Evolutionary conservation across 2,797 vertebrate species (phyloP).

Genomic region (Hydrocynus forskahlii): DNA sequence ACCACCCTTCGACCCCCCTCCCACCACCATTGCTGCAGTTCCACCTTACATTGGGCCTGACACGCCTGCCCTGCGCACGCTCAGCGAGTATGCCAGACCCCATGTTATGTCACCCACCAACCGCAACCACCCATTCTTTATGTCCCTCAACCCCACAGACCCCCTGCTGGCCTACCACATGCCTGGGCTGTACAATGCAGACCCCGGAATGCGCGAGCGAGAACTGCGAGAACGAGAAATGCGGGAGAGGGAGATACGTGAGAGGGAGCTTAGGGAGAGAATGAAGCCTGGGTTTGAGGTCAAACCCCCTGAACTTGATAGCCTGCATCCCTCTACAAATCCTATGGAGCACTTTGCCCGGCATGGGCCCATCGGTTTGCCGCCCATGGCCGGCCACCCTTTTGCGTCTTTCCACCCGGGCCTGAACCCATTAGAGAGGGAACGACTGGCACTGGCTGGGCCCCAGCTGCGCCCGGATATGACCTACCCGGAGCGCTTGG

Average conservation of each 20-base stretch:
- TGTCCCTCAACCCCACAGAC: slow-evolving; percentile 93
- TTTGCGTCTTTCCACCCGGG: slow-evolving; percentile 96
- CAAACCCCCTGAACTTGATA: slow-evolving; percentile 95
- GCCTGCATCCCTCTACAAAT: slow-evolving; percentile 93
- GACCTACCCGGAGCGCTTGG: slow-evolving; percentile 95
- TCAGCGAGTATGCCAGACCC: slow-evolving; percentile 97
- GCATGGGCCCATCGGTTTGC: slow-evolving; percentile 93
- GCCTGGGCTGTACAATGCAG: slow-evolving; percentile 94
- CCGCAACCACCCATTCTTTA: slow-evolving; percentile 97
- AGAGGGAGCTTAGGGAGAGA: slow-evolving; percentile 92
- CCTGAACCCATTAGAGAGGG: slow-evolving; percentile 93
- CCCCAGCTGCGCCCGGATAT: slow-evolving; percentile 95
- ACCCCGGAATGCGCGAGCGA: slow-evolving; percentile 90
- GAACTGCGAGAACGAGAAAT: slow-evolving; percentile 93
- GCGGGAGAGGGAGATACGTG: slow-evolving; percentile 91
- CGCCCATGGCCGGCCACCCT: slow-evolving; percentile 90
- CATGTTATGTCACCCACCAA: slow-evolving; percentile 99
- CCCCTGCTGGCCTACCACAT: slow-evolving; percentile 96
- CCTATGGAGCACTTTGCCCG: slow-evolving; percentile 99
- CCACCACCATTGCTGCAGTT: slow-evolving; percentile 94
- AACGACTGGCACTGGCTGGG: slow-evolving; percentile 92
- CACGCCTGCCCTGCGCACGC: slow-evolving; percentile 93
- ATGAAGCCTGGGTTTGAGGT: slow-evolving; percentile 99
- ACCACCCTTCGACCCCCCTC: slow-evolving; percentile 88
- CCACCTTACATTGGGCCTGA: slow-evolving; percentile 97